Evolutionary conservation across 2,113 vertebrate genomes (phyloP).

Genomic region (Boulengeromyrus knoepffleri): DNA sequence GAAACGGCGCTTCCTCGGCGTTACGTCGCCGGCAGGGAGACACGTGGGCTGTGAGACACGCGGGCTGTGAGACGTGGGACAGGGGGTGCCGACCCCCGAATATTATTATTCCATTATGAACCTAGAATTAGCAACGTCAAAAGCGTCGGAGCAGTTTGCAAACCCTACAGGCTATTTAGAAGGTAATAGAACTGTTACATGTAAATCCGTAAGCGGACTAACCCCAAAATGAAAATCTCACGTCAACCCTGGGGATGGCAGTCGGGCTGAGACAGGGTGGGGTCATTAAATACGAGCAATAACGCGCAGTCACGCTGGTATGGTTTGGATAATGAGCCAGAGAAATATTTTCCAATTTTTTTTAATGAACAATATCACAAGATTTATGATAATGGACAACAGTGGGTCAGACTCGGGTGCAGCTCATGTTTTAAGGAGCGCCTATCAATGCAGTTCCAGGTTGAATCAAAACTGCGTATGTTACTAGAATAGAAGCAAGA

Average conservation of each 20-base stretch:
- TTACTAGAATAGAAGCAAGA: not conserved
- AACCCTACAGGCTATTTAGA: not conserved
- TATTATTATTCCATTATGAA: not conserved
- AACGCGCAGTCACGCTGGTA: not conserved
- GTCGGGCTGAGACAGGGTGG: not conserved
- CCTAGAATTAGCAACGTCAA: not conserved
- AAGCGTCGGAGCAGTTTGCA: not conserved
- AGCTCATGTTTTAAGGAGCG: no score
- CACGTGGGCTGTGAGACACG: not conserved
- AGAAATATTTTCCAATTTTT: not conserved
- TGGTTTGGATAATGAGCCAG: not conserved
- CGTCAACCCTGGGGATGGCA: not conserved
- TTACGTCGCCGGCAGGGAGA: not conserved
- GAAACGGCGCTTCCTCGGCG: not conserved
- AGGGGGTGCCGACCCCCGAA: not conserved
- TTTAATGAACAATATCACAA: not conserved
- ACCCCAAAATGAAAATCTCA: not conserved
- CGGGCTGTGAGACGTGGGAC: not conserved
- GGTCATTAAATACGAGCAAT: not conserved
- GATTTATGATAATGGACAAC: not conserved
- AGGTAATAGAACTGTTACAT: not conserved
- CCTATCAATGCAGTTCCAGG: not conserved
- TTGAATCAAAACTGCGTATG: not conserved
- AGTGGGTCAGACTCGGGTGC: not conserved
- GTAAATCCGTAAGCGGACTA: not conserved